phyloP scores from a whole-genome alignment of 1,140 invertebrate species.

The Drosophila aff. region DNA sequence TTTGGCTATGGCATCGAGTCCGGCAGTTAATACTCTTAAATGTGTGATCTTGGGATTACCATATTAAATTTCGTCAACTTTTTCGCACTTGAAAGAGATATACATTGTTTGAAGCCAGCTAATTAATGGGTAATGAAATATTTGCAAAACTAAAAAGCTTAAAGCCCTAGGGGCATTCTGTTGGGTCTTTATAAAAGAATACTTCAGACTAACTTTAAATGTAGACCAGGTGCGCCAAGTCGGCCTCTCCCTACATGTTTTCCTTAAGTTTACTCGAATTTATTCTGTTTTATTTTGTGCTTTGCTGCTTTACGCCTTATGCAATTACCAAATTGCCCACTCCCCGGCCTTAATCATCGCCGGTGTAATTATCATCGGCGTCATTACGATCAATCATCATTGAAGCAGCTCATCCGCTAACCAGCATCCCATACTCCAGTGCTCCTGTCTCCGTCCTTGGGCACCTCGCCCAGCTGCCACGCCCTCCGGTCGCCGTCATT shows the following conservation, averaged over 20 bases:
- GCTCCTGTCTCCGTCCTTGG: slow-evolving; percentile 30
- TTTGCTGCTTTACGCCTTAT: slow-evolving; percentile 13
- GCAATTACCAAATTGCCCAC: slow-evolving; percentile 41
- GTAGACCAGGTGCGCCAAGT: no score
- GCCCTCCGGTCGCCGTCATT: slow-evolving; percentile 21
- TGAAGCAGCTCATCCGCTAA: not conserved
- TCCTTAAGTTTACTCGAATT: not conserved
- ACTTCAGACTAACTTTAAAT: not conserved
- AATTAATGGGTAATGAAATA: not conserved
- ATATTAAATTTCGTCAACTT: not conserved
- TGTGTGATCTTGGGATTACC: slow-evolving; percentile 22
- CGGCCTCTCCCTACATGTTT: not conserved
- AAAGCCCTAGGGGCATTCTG: no score
- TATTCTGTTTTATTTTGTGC: not conserved
- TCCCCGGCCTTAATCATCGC: slow-evolving; percentile 11
- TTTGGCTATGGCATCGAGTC: not conserved
- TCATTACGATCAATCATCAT: slow-evolving; percentile 16
- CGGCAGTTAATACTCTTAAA: slow-evolving; percentile 20
- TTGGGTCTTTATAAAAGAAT: not conserved
- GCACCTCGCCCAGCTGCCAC: slow-evolving; percentile 20
- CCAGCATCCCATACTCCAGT: slow-evolving; percentile 1
- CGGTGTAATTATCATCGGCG: slow-evolving; percentile 24
- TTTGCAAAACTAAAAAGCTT: no score
- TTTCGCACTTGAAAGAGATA: slow-evolving; percentile 3
- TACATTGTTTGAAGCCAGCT: not conserved